These are phyloP conservation scores for Halictus rubicundus DNA, from an alignment of 1,140 invertebrate genomes.

Conservation along the genomic window DNA sequence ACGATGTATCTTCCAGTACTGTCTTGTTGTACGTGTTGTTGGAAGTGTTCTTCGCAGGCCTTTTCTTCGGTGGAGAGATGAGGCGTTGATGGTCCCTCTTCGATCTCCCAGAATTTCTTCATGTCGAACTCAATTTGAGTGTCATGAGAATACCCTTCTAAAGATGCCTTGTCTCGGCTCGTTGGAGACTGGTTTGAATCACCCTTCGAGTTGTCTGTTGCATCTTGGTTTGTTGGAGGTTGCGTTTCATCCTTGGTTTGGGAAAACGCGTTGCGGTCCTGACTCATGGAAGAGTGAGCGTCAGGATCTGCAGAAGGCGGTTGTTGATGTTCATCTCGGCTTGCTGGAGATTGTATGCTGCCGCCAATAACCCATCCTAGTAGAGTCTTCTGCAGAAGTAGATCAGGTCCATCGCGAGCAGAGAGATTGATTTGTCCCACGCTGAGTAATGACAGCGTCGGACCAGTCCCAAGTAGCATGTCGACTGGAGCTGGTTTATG, in stretches of 20 bases:
- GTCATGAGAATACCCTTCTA: not conserved
- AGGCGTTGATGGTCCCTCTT: not conserved
- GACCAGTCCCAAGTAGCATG: not conserved
- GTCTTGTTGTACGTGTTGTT: not conserved
- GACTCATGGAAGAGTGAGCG: too few relatives aligned
- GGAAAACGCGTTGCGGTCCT: too few relatives aligned
- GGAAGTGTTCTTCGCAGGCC: not conserved
- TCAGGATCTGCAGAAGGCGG: too few relatives aligned
- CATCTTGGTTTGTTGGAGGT: too few relatives aligned
- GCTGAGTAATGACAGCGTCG: slow-evolving; percentile 8
- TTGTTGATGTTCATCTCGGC: too few relatives aligned
- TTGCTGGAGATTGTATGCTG: not conserved
- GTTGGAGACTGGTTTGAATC: too few relatives aligned
- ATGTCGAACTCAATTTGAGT: not conserved
- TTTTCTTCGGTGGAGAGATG: not conserved
- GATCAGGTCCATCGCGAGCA: not conserved
- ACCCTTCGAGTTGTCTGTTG: too few relatives aligned
- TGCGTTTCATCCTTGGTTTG: too few relatives aligned
- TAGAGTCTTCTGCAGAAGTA: slow-evolving; percentile 17
- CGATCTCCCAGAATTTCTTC: slow-evolving; percentile 5
- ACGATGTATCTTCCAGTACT: not conserved
- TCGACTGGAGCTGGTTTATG: slow-evolving; percentile 3
- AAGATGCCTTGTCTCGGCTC: not conserved
- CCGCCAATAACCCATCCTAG: slow-evolving; percentile 22
- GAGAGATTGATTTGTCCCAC: slow-evolving; percentile 25